phyloP scores from a whole-genome alignment of 2,888 invertebrate species.

The Parnassius orleans region DNA sequence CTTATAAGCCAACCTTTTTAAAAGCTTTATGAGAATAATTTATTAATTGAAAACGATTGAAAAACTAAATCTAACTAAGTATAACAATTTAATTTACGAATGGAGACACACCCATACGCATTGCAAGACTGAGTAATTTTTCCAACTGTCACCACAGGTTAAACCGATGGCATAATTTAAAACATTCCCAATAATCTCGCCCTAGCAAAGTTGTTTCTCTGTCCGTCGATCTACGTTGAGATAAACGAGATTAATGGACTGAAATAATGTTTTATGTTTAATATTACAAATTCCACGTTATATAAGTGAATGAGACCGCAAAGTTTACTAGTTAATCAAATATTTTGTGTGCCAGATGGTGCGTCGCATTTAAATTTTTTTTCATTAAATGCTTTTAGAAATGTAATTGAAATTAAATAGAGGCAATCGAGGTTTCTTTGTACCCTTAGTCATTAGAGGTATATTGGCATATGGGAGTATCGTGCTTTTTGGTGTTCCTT shows the following conservation, averaged over 20 bases:
- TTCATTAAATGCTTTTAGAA: too few species aligned
- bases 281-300: slow-evolving; percentile 14
- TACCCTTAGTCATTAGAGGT: too few species aligned
- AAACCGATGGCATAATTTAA: slow-evolving; percentile 41
- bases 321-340: background rate
- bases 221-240: slow-evolving; percentile 13
- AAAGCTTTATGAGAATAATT: too few species aligned
- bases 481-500: too few species aligned
- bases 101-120: slow-evolving; percentile 33
- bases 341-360: too few species aligned
- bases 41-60: too few species aligned
- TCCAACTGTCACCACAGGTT: slow-evolving; percentile 51
- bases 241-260: slow-evolving; percentile 19
- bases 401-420: too few species aligned
- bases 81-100: slow-evolving; percentile 14
- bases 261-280: slow-evolving; percentile 18
- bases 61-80: too few species aligned
- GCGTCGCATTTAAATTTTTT: background rate
- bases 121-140: slow-evolving; percentile 44
- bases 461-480: too few species aligned
- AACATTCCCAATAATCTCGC: slow-evolving; percentile 23
- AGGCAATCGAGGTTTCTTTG: too few species aligned
- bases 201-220: slow-evolving; percentile 7
- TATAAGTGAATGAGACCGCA: slow-evolving; percentile 1
- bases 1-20: too few species aligned